Conservation (phyloP, 2,113 vertebrate genomes). For the Aegithalos caudatus region DNA sequence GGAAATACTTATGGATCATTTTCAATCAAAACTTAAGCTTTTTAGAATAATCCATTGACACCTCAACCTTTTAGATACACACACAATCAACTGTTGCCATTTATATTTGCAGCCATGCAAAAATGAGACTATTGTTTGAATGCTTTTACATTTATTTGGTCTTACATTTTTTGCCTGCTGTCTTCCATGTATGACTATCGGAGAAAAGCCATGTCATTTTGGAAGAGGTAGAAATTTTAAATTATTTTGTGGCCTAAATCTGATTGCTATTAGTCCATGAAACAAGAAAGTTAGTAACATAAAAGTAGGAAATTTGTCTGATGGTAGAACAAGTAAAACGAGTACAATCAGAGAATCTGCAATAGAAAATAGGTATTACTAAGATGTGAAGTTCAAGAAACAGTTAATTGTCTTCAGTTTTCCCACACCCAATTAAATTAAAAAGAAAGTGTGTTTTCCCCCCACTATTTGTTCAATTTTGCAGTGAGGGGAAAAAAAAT, state of each 20-base stretch:
- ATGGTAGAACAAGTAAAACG: neutral
- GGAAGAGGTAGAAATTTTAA: neutral
- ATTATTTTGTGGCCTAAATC: neutral
- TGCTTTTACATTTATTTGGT: neutral
- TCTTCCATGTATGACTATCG: rapidly evolving
- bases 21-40: neutral
- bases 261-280: neutral
- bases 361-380: neutral
- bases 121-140: neutral
- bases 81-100: neutral
- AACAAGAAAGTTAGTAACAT: neutral
- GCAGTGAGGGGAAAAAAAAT: neutral
- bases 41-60: neutral
- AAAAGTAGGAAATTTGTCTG: neutral
- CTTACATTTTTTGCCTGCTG: neutral
- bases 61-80: neutral
- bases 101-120: neutral
- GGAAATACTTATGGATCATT: neutral
- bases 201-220: neutral
- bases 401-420: neutral
- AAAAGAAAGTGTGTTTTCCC: rapidly evolving
- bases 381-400: neutral
- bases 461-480: neutral
- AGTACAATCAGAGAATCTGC: neutral
- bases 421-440: neutral